A percentile compares a stretch with the other conserved stretches of the same genome.
Conservation (phyloP, 2,888 invertebrate genomes). For the Ophraella communa region DNA sequence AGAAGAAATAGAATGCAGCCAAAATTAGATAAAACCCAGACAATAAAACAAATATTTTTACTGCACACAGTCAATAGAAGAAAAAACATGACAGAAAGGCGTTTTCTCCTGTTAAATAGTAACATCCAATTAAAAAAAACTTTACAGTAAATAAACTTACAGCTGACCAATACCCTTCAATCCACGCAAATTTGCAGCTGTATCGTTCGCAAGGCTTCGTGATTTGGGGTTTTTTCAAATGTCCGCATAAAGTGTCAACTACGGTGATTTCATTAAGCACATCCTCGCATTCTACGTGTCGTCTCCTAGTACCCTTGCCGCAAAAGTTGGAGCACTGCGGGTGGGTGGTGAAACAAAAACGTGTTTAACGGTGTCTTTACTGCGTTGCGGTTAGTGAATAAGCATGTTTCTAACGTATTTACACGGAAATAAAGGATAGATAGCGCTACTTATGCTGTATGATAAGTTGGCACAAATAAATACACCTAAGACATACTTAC, state of each 20-base stretch:
- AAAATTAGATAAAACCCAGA: too few species aligned
- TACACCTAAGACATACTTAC: too few species aligned
- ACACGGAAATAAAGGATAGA: not conserved
- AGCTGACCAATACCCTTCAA: constrained; percentile 66
- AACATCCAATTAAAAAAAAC: not conserved
- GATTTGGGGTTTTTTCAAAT: constrained; percentile 57
- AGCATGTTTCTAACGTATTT: constrained; percentile 9
- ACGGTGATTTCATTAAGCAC: constrained; percentile 54
- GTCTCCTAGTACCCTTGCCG: constrained; percentile 67
- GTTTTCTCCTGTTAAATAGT: not conserved
- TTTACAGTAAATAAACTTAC: constrained; percentile 55
- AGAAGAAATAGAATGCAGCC: too few species aligned
- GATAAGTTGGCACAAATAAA: not conserved
- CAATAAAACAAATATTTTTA: too few species aligned
- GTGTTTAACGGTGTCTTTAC: constrained; percentile 26
- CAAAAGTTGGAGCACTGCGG: constrained; percentile 72
- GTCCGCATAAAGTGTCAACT: constrained; percentile 57
- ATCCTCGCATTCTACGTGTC: constrained; percentile 65
- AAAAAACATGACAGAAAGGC: not conserved
- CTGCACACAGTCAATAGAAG: not conserved
- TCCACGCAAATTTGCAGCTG: constrained; percentile 63
- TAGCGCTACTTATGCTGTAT: not conserved
- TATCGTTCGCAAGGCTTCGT: constrained; percentile 57
- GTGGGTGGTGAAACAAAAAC: constrained; percentile 29
- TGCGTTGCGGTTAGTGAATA: constrained; percentile 18